Conservation (phyloP, 2,113 vertebrate species). For the Nibea albiflora region DNA sequence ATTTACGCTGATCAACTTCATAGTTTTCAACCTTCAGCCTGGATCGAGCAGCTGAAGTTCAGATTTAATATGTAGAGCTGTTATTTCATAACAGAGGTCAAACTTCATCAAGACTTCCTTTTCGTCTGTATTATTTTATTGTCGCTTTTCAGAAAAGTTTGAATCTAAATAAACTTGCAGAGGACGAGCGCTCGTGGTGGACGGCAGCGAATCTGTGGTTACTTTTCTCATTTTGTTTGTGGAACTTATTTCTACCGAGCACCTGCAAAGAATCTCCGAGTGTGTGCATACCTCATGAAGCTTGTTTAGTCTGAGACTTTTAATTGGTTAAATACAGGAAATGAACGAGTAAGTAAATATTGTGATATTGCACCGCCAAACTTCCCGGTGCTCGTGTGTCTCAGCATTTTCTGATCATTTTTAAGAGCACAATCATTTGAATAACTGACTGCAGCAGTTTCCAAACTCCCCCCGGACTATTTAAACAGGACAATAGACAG, state of each 20-base stretch:
- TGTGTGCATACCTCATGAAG: not conserved
- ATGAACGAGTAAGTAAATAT: not conserved
- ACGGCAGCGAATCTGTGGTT: not conserved
- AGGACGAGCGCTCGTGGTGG: too few relatives aligned
- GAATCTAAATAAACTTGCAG: too few relatives aligned
- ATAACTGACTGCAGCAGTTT: not conserved
- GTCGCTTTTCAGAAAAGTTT: too few relatives aligned
- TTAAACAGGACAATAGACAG: constrained; percentile 18
- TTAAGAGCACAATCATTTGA: constrained; percentile 4
- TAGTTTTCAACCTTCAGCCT: not conserved
- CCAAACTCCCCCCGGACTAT: not conserved
- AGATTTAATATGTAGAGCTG: too few relatives aligned
- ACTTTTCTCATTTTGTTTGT: not conserved
- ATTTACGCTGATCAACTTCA: not conserved
- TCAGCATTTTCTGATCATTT: not conserved
- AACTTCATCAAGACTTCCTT: too few relatives aligned
- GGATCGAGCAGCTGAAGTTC: too few relatives aligned
- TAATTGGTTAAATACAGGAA: not conserved
- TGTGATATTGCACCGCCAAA: not conserved
- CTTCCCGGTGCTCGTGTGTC: not conserved
- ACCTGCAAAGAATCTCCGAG: not conserved
- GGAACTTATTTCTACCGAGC: not conserved
- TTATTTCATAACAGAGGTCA: too few relatives aligned
- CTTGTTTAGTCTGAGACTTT: not conserved
- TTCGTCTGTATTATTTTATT: too few relatives aligned